Evolutionary conservation across 53 echinoderm and acorn worm species (phyloP), one percentile per base, ranked within the genome.

Genomic region (Stichopus horrens): DNA sequence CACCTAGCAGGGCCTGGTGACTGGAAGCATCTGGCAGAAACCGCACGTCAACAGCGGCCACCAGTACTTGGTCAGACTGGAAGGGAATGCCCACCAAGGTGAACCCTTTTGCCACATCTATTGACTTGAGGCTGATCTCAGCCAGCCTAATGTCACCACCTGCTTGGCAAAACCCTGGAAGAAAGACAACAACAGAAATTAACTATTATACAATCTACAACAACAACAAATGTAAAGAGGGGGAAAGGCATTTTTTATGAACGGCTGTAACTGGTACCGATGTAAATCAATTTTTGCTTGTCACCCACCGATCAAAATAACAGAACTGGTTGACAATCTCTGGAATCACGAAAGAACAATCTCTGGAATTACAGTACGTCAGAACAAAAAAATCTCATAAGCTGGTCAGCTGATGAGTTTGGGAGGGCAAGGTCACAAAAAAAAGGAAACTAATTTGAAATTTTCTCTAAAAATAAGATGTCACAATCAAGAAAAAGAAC

Each of bases 61-160:
- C 95, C 58, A 97, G 76, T 74, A 97, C 93, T 76, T 95, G 93
- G 91, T 97, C 97, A 5, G 97, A 95, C n/a, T 95, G 90, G 76
- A 95, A 97, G 0, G 97, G 97, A 83, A 95, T 92, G 5, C 97
- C 97, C 6, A 97, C 95, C 57, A 97, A 91, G 37, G 94, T 86
- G 79, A 94, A 97, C 7, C 97, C 95, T 65, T 93, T 93, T 23
- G 92, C 95, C 0, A 97, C 92, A 57, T 97, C 97, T 18, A 97
- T 92, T 88, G 90, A 90, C 65, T 92, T 93, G 74, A 93, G 93
- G 67, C 93, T 95, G 52, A 97, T 91, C 89, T 97, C 97, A 6
- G 97, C 94, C 85, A 97, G 86, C 55, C 97, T 93, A 55, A 97
- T 97, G 74, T 97, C 97, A 21, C 95, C 95, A 74, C 97, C 97